Conservation (phyloP, 92 coral and sea anemone genomes). For the Galaxea fascicularis region DNA sequence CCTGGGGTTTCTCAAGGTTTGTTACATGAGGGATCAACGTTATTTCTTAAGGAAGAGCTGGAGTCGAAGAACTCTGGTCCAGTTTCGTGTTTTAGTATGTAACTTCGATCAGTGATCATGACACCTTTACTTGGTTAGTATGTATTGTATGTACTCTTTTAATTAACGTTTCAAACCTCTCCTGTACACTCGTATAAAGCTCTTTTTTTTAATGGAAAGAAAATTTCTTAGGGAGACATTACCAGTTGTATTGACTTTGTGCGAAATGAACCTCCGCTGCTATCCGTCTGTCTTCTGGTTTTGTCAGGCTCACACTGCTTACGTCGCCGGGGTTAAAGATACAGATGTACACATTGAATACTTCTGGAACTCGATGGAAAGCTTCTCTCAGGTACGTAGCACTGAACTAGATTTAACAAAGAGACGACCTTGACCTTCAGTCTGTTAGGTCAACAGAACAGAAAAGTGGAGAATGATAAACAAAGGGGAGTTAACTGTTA, state of each 20-base stretch:
- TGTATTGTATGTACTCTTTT: too few relatives aligned
- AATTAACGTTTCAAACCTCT: too few relatives aligned
- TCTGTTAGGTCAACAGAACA: neutral
- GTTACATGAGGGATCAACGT: neutral
- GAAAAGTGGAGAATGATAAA: too few relatives aligned
- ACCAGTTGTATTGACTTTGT: too few relatives aligned
- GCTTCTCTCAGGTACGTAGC: constrained; percentile 82
- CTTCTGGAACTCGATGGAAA: constrained; percentile 95
- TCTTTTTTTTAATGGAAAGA: too few relatives aligned
- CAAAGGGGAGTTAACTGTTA: too few relatives aligned
- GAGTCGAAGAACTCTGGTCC: neutral
- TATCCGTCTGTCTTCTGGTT: neutral
- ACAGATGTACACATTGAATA: constrained; percentile 93
- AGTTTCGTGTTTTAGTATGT: neutral
- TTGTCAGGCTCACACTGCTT: constrained; percentile 87
- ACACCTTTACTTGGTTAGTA: too few relatives aligned
- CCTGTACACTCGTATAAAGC: too few relatives aligned
- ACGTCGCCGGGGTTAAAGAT: constrained; percentile 93
- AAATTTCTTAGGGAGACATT: too few relatives aligned
- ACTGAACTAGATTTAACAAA: neutral
- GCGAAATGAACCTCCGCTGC: too few relatives aligned
- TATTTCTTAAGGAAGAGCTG: neutral
- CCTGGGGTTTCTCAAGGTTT: constrained; percentile 95
- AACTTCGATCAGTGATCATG: too few relatives aligned
- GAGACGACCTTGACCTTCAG: neutral